Base-by-base conservation (phyloP, 2,888 invertebrate genomes). In the Aspidiotus destructor region DNA sequence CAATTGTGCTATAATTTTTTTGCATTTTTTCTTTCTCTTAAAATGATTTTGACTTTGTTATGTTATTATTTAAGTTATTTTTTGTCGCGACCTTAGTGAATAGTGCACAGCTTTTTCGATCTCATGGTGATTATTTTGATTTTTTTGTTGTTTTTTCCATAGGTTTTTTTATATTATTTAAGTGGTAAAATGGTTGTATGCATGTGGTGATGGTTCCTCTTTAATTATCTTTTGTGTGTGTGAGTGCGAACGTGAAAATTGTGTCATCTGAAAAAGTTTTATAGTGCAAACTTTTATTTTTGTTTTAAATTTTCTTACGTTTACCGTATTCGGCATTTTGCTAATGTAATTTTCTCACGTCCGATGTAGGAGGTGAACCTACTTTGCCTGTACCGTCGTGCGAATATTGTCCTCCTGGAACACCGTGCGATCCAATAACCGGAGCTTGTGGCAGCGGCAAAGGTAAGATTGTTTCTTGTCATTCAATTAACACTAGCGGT, bases 401-500 rank as follows among this genome's bases (percentile, higher is more conserved):
- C 76, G 84, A 83, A 72, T 88, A 90, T 74, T 91, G 91, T 76
- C 86, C 88, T 69, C 85, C 86, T 48, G 91, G 89, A 71, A 83
- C 85, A 61, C 81, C 83, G 44, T 92, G 91, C 75, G 87, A 91
- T 77, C 86, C 86, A 28, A 82, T 85, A 68, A 89, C 89, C 7
- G 89, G 89, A 41, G 88, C 87, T 72, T 92, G 91, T 78, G 85
- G 88, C 76, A 86, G 87, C 84, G 89, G 91, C 91, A 84, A 71
- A 75, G 58, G 58, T 67, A 67, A 67, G 60, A 60, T 67, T 15
- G 16, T 15, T 58, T 15, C 48, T 41, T 70, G 54, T 41, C 48
- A 48, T 48, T 48, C 48, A 48, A 48, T 48, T n/a, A n/a, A 13
- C 11, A 44, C 55, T 11, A 48, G 11, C n/a, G 10, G 10, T 48